Evolutionary conservation across 2,113 vertebrate genomes (phyloP), one percentile per base, ranked within the genome.

Genomic region (Pristiophorus japonicus): DNA sequence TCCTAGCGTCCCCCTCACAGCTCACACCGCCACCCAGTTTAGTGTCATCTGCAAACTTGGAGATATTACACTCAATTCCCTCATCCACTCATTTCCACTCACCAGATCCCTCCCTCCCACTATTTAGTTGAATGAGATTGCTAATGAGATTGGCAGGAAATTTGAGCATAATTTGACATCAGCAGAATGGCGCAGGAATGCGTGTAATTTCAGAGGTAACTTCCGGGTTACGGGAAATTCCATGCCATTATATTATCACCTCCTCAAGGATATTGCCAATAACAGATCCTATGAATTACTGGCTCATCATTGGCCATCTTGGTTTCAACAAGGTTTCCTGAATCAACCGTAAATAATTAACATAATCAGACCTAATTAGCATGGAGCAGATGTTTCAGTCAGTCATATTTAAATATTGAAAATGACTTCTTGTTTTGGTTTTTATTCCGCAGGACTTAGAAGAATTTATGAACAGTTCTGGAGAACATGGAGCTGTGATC

Each of bases 401-500:
- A 18, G 11, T 62, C 3, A 16, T 62, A 14, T 4, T 63, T 63
- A 92, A 92, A 63, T 92, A 38, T 38, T 63, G 1, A 38, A 2
- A 10, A n/a, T 22, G 18, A 38, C 34, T 55, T 85, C 5, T 30
- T 94, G 59, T 5, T 24, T 62, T 6, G 0, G 22, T 27, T 30
- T 63, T 85, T 65, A 95, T 4, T 85, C 95, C 97, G 75, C 96
- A 99, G 99, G 98, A 99, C 90, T 97, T 99, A 63, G 97, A 98
- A 96, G 96, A 97, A 59, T 98, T 99, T n/a, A 96, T 99, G 95
- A 98, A 99, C 0, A 98, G 97, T 59, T 99, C 99, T 6, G 99
- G 98, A 95, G 97, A 98, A 30, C 98, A 99, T 0, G 99, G 99
- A 6, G 97, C 99, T 45, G 96, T 99, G 55, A 98, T 99, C 94